These are phyloP conservation scores for Pseudolycoriella hygida DNA, from an alignment of 2,888 invertebrate species.

Conservation along the genomic window DNA sequence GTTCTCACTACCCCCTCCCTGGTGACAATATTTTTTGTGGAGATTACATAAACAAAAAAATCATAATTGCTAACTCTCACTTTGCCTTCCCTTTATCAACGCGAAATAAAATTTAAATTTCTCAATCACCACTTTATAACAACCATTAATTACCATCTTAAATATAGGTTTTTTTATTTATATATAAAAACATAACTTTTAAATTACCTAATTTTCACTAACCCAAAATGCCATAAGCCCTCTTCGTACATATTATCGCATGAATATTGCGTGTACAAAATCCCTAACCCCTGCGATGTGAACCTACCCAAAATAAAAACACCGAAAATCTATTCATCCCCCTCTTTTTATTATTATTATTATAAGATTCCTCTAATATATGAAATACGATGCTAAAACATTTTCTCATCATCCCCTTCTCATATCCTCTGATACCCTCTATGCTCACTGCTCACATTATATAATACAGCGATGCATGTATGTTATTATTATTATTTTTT, in stretches of 20 bases:
- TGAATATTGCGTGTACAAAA: not conserved
- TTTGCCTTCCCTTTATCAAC: not conserved
- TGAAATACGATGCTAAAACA: constrained; percentile 18
- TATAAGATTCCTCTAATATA: constrained; percentile 14
- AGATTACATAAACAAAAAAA: not conserved
- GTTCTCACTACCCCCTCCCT: no score
- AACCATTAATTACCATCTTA: constrained; percentile 8
- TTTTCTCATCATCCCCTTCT: constrained; percentile 15
- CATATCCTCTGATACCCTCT: not conserved
- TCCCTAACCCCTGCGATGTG: not conserved
- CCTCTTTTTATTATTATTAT: constrained; percentile 14
- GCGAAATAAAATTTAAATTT: not conserved
- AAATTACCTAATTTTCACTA: constrained; percentile 9
- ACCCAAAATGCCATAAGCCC: constrained; percentile 2
- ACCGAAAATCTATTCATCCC: constrained; percentile 6
- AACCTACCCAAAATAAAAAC: constrained; percentile 1
- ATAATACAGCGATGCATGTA: constrained; percentile 4
- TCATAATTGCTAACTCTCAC: not conserved
- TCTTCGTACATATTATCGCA: not conserved
- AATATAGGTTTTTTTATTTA: constrained; percentile 4
- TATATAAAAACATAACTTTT: constrained; percentile 6
- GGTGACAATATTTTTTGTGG: no score
- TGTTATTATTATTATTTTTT: constrained; percentile 9
- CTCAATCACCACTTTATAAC: not conserved
- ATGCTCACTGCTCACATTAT: not conserved